Percentiles rank a stretch among this genome's conserved stretches.
These are phyloP conservation scores for Perognathus longimembris DNA, from an alignment of 2,113 vertebrate genomes.

Conservation along the genomic window DNA sequence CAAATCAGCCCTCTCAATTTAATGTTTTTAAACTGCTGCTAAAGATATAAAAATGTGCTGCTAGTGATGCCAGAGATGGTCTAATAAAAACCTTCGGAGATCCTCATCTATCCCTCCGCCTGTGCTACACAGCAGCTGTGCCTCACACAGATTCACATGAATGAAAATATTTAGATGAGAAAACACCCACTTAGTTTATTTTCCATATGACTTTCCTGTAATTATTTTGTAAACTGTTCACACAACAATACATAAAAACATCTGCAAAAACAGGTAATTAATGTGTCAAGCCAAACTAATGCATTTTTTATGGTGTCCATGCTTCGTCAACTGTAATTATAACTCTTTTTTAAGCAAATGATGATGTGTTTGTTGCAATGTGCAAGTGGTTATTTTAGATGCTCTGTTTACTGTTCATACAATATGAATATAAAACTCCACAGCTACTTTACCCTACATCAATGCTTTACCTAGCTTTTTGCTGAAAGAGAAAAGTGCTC, in stretches of 20 bases:
- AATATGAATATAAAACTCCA: constrained; percentile 89
- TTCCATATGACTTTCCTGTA: constrained; percentile 95
- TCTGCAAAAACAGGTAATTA: constrained; percentile 98
- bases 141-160: constrained; percentile 91
- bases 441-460: constrained; percentile 83
- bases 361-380: constrained; percentile 94
- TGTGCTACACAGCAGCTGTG: constrained; percentile 91
- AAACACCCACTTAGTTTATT: constrained; percentile 96
- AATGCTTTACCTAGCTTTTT: constrained; percentile 79
- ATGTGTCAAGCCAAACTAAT: constrained; percentile 96
- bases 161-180: constrained; percentile 94
- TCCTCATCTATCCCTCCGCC: constrained; percentile 83
- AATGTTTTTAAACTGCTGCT: constrained; percentile 81
- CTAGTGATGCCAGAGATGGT: constrained; percentile 83
- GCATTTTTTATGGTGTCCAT: constrained; percentile 95
- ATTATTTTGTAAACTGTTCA: constrained; percentile 96
- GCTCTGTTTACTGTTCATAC: constrained; percentile 91
- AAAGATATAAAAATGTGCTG: constrained; percentile 83
- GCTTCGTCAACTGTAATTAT: constrained; percentile 95
- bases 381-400: constrained; percentile 94
- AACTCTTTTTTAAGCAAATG: constrained; percentile 96
- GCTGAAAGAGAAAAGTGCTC: constrained; percentile 76
- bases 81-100: constrained; percentile 88
- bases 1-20: constrained; percentile 83
- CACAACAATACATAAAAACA: constrained; percentile 97